phyloP scores from a whole-genome alignment of 2,113 vertebrate species.

The Chlorocebus sabaeus region DNA sequence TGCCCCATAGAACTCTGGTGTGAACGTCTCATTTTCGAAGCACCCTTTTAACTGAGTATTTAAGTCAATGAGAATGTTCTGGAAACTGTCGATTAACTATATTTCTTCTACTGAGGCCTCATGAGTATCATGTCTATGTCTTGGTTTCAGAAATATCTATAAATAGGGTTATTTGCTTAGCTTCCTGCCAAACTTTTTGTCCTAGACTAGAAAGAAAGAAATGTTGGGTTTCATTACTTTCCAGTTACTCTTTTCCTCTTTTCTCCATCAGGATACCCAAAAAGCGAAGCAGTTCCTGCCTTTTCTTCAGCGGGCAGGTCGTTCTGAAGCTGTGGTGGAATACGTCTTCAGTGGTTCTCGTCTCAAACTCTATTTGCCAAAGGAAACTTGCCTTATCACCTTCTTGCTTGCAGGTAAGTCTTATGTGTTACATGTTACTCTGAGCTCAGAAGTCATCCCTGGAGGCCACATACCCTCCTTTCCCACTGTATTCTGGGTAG shows the following conservation, averaged over 20 bases:
- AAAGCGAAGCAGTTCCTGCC: conserved; percentile 98
- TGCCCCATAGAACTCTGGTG: neutral
- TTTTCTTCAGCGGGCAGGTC: conserved; percentile 95
- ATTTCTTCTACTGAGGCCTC: neutral
- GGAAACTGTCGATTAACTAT: neutral
- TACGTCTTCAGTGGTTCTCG: conserved; percentile 98
- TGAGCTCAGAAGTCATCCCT: neutral
- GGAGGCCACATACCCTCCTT: neutral
- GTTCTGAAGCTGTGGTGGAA: conserved; percentile 97
- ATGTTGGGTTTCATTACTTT: neutral
- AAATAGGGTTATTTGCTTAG: neutral
- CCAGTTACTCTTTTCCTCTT: neutral
- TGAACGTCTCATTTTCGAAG: neutral
- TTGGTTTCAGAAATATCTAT: neutral
- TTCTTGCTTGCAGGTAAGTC: conserved; percentile 95
- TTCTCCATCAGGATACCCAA: conserved; percentile 90
- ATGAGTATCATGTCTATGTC: neutral
- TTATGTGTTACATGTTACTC: neutral
- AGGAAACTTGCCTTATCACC: conserved; percentile 98
- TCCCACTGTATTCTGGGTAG: neutral
- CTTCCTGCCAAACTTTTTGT: neutral
- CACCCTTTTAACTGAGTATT: neutral
- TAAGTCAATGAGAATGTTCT: neutral
- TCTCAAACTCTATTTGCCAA: conserved; percentile 97
- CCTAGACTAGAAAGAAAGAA: neutral